A percentile compares a stretch with the other conserved stretches of the same genome.
phyloP scores from a whole-genome alignment of 2,113 vertebrate species.

The Vicugna pacos region DNA sequence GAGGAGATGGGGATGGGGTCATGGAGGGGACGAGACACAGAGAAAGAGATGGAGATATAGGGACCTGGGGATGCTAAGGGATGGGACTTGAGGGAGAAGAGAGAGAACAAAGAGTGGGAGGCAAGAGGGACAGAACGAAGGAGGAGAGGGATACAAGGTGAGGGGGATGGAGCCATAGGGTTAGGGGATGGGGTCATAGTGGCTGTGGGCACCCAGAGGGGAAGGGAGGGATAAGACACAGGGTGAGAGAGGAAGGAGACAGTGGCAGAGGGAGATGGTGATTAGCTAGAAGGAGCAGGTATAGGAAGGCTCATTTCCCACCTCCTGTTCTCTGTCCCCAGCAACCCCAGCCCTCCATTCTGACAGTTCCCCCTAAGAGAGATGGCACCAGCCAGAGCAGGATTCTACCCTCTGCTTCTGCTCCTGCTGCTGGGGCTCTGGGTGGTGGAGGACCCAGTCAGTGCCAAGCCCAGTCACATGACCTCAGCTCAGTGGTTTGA shows the following conservation, averaged over 20 bases:
- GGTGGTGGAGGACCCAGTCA: background rate
- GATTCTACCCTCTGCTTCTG: background rate
- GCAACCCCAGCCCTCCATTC: background rate
- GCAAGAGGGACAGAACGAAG: background rate
- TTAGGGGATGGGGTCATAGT: background rate
- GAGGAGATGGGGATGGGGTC: background rate
- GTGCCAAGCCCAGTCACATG: background rate
- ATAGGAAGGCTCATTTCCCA: background rate
- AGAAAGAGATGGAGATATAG: background rate
- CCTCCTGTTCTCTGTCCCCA: background rate
- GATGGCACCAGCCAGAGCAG: background rate
- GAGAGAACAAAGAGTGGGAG: background rate
- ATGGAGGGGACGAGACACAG: background rate
- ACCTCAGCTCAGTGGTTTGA: slow-evolving; percentile 57
- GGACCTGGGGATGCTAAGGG: background rate
- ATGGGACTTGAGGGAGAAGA: background rate
- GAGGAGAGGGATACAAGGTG: background rate
- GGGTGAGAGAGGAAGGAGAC: background rate
- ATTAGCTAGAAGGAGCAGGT: background rate
- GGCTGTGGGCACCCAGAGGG: background rate
- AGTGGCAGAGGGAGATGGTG: background rate
- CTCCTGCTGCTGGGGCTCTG: slow-evolving; percentile 51
- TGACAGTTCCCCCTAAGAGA: background rate
- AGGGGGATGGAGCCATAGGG: background rate
- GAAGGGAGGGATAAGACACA: background rate